A percentile compares a stretch with the other conserved stretches of the same genome.
Evolutionary conservation across 2,797 vertebrate species (phyloP).

Genomic region (Synanceia verrucosa): DNA sequence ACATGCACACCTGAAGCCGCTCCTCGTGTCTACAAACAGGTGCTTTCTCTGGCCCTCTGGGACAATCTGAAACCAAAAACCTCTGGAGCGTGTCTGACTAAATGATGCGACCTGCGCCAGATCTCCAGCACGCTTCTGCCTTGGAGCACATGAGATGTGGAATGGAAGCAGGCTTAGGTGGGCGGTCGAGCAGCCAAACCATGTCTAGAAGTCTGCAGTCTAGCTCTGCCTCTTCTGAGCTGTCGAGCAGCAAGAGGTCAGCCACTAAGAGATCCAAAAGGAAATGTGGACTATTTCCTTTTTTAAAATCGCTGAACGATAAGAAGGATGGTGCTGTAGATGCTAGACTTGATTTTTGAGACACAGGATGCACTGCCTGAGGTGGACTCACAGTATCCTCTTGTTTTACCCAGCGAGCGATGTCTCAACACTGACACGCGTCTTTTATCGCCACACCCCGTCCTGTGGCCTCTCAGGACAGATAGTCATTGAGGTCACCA

Average conservation of each 20-base stretch:
- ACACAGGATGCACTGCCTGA: slow-evolving; percentile 18
- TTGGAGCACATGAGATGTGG: slow-evolving; percentile 1
- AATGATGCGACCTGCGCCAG: slow-evolving; percentile 35
- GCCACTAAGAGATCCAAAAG: slow-evolving; percentile 41
- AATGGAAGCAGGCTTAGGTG: slow-evolving; percentile 24
- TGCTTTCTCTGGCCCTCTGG: slow-evolving; percentile 66
- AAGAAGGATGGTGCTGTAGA: slow-evolving; percentile 38
- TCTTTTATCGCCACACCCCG: slow-evolving; percentile 58
- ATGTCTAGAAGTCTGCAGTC: slow-evolving; percentile 34
- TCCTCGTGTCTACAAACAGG: slow-evolving; percentile 56
- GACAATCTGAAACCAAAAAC: slow-evolving; percentile 70
- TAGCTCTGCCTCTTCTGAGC: slow-evolving; percentile 46
- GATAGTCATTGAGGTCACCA: slow-evolving; percentile 32
- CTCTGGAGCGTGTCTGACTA: slow-evolving; percentile 68
- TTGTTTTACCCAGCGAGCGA: slow-evolving; percentile 33
- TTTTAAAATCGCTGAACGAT: slow-evolving; percentile 51
- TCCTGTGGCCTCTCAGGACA: slow-evolving; percentile 62
- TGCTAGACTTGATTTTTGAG: slow-evolving; percentile 39
- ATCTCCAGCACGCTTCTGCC: slow-evolving; percentile 14
- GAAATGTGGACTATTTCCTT: slow-evolving; percentile 64
- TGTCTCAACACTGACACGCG: slow-evolving; percentile 34
- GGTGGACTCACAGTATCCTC: slow-evolving; percentile 30
- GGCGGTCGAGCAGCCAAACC: slow-evolving; percentile 22
- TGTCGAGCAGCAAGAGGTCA: slow-evolving; percentile 43
- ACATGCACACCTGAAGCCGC: slow-evolving; percentile 49